Percentiles rank a stretch among this genome's conserved stretches.
These are phyloP conservation scores for Coelopa frigida DNA, from an alignment of 1,140 invertebrate genomes.

Conservation along the genomic window DNA sequence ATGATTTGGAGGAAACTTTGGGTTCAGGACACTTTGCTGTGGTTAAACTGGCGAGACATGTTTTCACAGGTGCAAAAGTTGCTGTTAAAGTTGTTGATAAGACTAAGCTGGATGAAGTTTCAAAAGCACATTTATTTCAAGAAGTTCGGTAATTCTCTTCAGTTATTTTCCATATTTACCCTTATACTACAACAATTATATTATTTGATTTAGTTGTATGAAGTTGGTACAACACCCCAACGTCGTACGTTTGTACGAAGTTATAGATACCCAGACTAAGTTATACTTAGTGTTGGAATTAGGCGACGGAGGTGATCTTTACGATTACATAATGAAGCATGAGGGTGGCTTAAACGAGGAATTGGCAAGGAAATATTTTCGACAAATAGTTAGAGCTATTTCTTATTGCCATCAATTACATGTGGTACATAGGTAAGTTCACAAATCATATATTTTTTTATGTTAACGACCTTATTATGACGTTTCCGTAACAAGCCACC, in stretches of 20 bases:
- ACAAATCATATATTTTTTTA: constrained; percentile 38
- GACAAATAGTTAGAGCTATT: constrained; percentile 94
- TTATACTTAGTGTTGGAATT: constrained; percentile 93
- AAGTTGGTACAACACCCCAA: constrained; percentile 98
- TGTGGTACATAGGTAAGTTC: constrained; percentile 82
- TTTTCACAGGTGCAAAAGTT: constrained; percentile 99
- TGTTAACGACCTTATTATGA: not conserved
- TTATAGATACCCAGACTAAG: constrained; percentile 97
- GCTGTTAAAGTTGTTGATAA: constrained; percentile 96
- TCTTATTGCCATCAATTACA: constrained; percentile 93
- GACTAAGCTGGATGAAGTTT: constrained; percentile 91
- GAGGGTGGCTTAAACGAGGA: constrained; percentile 70
- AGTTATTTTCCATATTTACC: not conserved
- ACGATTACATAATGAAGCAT: constrained; percentile 98
- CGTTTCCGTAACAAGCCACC: too few relatives aligned
- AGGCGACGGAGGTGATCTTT: constrained; percentile 98
- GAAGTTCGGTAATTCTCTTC: constrained; percentile 55
- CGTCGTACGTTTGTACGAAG: constrained; percentile 96
- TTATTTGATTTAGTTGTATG: constrained; percentile 68
- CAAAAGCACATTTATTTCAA: constrained; percentile 95
- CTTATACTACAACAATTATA: not conserved
- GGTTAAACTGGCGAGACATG: constrained; percentile 95
- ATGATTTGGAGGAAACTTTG: constrained; percentile 91
- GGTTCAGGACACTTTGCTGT: constrained; percentile 97
- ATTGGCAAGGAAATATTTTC: constrained; percentile 87